These are phyloP conservation scores for Pelmatolapia mariae DNA, from an alignment of 2,113 vertebrate genomes.

Conservation along the genomic window DNA sequence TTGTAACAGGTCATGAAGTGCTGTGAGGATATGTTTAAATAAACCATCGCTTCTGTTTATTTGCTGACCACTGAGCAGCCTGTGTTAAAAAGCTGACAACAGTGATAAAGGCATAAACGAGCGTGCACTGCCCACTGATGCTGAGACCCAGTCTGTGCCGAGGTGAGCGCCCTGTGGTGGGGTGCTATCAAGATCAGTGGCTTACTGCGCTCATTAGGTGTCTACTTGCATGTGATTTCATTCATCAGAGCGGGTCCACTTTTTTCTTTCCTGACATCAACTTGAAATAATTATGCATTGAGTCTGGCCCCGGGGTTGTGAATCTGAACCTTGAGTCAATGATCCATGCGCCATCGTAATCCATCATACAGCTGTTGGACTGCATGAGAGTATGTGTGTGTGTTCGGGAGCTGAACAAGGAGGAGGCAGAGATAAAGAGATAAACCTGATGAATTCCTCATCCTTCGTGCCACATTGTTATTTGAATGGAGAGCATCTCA, in stretches of 20 bases:
- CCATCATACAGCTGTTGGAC: constrained; percentile 17
- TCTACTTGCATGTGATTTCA: constrained; percentile 1
- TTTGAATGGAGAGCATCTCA: not conserved
- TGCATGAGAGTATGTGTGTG: not conserved
- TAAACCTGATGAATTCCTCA: constrained; percentile 12
- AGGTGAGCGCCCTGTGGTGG: not conserved
- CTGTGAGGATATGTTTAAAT: not conserved
- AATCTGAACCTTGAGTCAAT: constrained; percentile 14
- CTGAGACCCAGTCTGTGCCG: not conserved
- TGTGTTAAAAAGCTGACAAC: constrained; percentile 9
- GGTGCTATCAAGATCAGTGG: constrained; percentile 9
- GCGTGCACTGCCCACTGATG: not conserved
- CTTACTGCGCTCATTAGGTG: constrained; percentile 28
- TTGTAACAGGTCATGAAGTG: not conserved
- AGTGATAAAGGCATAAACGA: constrained; percentile 12
- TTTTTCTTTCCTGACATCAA: constrained; percentile 7
- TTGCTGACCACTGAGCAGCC: not conserved
- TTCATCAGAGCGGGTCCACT: not conserved
- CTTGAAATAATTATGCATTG: constrained; percentile 33
- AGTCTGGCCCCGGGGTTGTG: constrained; percentile 1
- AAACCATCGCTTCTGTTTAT: not conserved
- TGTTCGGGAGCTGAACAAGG: not conserved
- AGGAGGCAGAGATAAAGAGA: not conserved
- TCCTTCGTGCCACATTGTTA: not conserved
- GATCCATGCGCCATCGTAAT: constrained; percentile 36